phyloP scores from a whole-genome alignment of 2,113 vertebrate species.

The Lophotis ruficrista region DNA sequence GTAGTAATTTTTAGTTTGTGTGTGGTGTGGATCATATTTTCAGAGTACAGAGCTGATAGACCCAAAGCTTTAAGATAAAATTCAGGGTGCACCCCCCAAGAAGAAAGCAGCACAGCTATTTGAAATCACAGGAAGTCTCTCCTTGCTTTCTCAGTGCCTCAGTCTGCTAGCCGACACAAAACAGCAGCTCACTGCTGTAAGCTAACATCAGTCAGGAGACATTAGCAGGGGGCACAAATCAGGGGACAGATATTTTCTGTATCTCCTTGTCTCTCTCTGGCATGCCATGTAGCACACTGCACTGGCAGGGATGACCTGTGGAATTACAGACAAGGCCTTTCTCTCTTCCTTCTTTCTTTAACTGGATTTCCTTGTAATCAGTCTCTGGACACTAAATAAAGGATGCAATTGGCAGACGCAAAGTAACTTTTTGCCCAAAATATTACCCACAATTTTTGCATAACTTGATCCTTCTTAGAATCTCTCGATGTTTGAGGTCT shows the following conservation, averaged over 20 bases:
- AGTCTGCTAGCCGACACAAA: not conserved
- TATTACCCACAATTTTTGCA: not conserved
- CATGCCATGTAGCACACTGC: rapidly evolving
- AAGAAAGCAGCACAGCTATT: not conserved
- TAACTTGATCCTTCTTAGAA: not conserved
- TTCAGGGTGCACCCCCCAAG: not conserved
- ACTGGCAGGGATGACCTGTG: not conserved
- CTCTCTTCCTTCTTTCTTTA: not conserved
- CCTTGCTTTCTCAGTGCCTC: not conserved
- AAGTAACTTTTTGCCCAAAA: not conserved
- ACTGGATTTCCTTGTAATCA: not conserved
- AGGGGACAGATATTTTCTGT: not conserved
- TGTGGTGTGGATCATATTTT: not conserved
- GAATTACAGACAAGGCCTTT: not conserved
- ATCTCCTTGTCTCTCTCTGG: not conserved
- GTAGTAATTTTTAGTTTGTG: not conserved
- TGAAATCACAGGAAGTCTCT: not conserved
- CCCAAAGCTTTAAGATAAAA: not conserved
- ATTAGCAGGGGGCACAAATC: not conserved
- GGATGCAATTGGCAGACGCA: rapidly evolving
- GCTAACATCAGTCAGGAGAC: not conserved
- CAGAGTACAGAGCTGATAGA: not conserved
- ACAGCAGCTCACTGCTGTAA: not conserved
- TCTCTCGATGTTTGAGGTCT: not conserved
- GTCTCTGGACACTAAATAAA: not conserved